These are phyloP conservation scores for Bombus balteatus DNA, from an alignment of 1,140 invertebrate species.

Conservation along the genomic window DNA sequence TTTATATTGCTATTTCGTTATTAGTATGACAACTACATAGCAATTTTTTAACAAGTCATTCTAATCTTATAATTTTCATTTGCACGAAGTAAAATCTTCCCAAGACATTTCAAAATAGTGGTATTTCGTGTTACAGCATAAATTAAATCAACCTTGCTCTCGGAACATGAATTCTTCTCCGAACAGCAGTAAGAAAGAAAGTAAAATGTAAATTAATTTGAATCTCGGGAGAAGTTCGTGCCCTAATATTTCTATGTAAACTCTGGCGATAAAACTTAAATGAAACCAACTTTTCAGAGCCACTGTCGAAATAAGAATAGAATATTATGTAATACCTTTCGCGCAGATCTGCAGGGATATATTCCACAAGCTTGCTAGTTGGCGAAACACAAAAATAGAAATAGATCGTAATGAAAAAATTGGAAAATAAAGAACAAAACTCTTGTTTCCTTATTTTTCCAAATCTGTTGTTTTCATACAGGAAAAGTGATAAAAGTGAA, in stretches of 20 bases:
- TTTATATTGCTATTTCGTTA: not conserved
- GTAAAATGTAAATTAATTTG: slow-evolving; percentile 40
- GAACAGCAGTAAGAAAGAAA: slow-evolving; percentile 24
- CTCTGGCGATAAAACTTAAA: slow-evolving; percentile 41
- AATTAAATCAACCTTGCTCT: slow-evolving; percentile 19
- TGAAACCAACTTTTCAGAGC: slow-evolving; percentile 15
- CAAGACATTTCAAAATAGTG: not conserved
- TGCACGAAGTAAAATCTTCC: too few relatives aligned
- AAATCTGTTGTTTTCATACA: not conserved
- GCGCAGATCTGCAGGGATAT: not conserved
- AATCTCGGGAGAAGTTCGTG: slow-evolving; percentile 31
- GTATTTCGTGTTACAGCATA: not conserved
- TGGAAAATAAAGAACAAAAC: not conserved
- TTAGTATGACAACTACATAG: not conserved
- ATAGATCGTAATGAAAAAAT: not conserved
- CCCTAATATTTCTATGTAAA: slow-evolving; percentile 47
- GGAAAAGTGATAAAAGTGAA: not conserved
- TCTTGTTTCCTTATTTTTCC: not conserved
- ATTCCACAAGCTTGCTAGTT: not conserved
- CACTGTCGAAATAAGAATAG: slow-evolving; percentile 20
- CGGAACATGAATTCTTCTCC: slow-evolving; percentile 1
- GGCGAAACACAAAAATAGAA: not conserved
- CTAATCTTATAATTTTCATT: not conserved
- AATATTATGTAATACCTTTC: slow-evolving; percentile 21
- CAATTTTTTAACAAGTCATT: not conserved